Evolutionary conservation across 1,140 invertebrate genomes (phyloP), one percentile per base, ranked within the genome.

Genomic region (Sesamia nonagrioides): DNA sequence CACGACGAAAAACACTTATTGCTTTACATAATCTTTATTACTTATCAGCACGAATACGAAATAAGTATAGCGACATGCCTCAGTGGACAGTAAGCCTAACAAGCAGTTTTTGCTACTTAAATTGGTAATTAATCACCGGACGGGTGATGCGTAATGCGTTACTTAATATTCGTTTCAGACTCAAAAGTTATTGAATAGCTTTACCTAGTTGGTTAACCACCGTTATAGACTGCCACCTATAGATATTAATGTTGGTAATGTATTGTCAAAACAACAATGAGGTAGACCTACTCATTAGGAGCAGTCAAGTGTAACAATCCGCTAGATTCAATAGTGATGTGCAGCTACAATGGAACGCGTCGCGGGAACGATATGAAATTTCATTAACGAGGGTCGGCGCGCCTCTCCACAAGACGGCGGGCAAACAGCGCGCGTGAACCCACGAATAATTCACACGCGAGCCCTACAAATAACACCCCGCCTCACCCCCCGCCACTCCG

Each of bases 381-480:
- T 92, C 88, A 94, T 94, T 94, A 94, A 92, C 91, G 87, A 88
- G 91, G 89, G 88, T 89, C 88, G 86, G 83, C 76, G 78, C 80
- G 81, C 79, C 84, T 83, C 87, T 87, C 86, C 87, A 86, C 86
- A 92, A 92, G 90, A 91, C 88, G 88, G 86, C 84, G 86, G 87
- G 84, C 90, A 91, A 90, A 94, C 89, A 89, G 87, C 86, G 90
- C 88, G 92, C 92, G 92, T 93, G 90, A 93, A 93, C 90, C 91
- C 88, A 92, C 91, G 92, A 92, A 93, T 94, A 93, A 94, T 94
- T 94, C 92, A 94, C 92, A 94, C 92, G 92, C 92, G 90, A 92
- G 90, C 91, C 91, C 91, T 92, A 94, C 90, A 94, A 91, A 94
- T 92, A 94, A 92, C 89, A 84, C 88, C 79, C 74, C 60, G 86